Percentiles rank a stretch among this genome's conserved stretches.
phyloP scores from a whole-genome alignment of 2,797 vertebrate genomes.

The Sciurus vulgaris region DNA sequence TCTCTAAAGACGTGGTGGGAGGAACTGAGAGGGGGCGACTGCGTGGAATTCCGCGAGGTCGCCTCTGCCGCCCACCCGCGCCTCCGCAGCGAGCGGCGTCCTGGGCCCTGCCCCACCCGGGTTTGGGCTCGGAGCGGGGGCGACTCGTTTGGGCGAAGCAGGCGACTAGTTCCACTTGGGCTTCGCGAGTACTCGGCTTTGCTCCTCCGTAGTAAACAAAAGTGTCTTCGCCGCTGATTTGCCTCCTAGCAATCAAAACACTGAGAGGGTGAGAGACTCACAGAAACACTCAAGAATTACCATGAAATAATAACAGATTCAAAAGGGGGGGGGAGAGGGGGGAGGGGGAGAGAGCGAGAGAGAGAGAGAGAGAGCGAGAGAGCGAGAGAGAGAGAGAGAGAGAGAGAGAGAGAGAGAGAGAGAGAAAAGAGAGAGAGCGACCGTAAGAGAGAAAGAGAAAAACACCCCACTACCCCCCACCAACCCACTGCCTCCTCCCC shows the following conservation, averaged over 20 bases:
- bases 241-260: slow-evolving; percentile 85
- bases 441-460: slow-evolving; percentile 62
- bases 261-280: slow-evolving; percentile 68
- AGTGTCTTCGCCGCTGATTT: slow-evolving; percentile 89
- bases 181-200: slow-evolving; percentile 42
- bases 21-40: not conserved
- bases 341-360: not conserved
- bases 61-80: slow-evolving; percentile 20
- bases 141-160: not conserved
- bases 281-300: slow-evolving; percentile 65
- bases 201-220: slow-evolving; percentile 81
- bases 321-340: not conserved
- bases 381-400: slow-evolving; percentile 37
- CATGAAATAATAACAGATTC: slow-evolving; percentile 73
- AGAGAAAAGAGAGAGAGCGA: not conserved
- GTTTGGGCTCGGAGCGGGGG: not conserved
- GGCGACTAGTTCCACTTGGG: not conserved
- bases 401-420: not conserved
- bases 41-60: slow-evolving; percentile 36
- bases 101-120: slow-evolving; percentile 64
- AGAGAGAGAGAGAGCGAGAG: not conserved
- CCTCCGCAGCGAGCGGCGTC: slow-evolving; percentile 1
- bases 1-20: slow-evolving; percentile 8
- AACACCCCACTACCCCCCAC: slow-evolving; percentile 83
- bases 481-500: slow-evolving; percentile 80